A percentile compares a stretch with the other conserved stretches of the same genome.
phyloP scores from a whole-genome alignment of 2,113 vertebrate genomes.

The Bujurquina vittata region DNA sequence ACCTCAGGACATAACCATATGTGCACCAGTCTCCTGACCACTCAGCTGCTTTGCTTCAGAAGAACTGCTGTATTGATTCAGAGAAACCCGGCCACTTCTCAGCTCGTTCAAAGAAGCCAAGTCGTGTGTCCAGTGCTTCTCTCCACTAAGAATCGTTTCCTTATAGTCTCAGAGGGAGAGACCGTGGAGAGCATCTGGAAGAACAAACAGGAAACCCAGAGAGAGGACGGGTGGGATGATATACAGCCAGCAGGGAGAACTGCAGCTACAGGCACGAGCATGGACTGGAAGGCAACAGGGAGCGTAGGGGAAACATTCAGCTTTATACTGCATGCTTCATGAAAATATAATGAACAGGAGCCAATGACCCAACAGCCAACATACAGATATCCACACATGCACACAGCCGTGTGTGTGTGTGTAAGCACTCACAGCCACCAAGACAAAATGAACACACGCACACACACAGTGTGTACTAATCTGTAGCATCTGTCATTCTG shows the following conservation, averaged over 20 bases:
- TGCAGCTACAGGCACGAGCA: constrained; percentile 57
- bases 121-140: constrained; percentile 50
- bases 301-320: constrained; percentile 35
- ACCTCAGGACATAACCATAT: constrained; percentile 56
- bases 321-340: constrained; percentile 76
- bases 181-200: constrained; percentile 76
- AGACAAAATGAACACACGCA: constrained; percentile 1
- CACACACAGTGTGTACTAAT: background rate
- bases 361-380: constrained; percentile 45
- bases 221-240: constrained; percentile 69
- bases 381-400: constrained; percentile 26
- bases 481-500: constrained; percentile 8
- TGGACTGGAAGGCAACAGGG: constrained; percentile 59
- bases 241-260: constrained; percentile 67
- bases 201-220: constrained; percentile 78
- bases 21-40: constrained; percentile 55
- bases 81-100: constrained; percentile 29
- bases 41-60: constrained; percentile 64
- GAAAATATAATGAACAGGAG: constrained; percentile 79
- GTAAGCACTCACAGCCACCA: background rate
- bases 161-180: constrained; percentile 66
- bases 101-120: constrained; percentile 48
- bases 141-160: constrained; percentile 61
- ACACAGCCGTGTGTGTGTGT: background rate
- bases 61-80: constrained; percentile 71